Conservation (phyloP, 2,113 vertebrate genomes). For the Ariopsis seemanni region DNA sequence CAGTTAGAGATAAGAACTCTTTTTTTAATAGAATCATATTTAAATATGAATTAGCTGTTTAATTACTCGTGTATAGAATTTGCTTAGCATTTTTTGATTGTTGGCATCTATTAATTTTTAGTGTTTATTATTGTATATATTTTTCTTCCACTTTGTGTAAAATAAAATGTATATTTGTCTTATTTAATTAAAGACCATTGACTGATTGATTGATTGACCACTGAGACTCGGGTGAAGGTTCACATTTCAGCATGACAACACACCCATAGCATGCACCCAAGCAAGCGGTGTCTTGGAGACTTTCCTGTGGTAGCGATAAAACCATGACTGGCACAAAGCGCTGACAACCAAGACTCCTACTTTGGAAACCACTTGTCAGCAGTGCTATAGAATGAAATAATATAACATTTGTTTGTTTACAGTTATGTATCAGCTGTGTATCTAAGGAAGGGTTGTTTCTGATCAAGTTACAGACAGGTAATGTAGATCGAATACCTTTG, state of each 20-base stretch:
- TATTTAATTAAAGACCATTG: too few species aligned
- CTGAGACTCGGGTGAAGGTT: neutral
- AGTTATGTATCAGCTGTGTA: neutral
- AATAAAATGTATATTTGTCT: too few species aligned
- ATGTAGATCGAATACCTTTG: slow-evolving; percentile 3
- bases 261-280: neutral
- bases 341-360: neutral
- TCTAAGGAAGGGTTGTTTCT: neutral
- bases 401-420: neutral
- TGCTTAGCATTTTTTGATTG: too few species aligned
- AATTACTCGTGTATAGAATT: too few species aligned
- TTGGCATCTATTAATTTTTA: too few species aligned
- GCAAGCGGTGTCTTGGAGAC: neutral
- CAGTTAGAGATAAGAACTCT: too few species aligned
- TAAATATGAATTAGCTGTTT: too few species aligned
- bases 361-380: neutral
- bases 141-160: too few species aligned
- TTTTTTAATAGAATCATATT: too few species aligned
- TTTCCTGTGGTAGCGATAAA: neutral
- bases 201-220: too few species aligned
- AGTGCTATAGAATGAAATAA: neutral
- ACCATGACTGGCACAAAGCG: neutral
- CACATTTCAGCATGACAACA: neutral
- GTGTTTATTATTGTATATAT: too few species aligned
- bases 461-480: too few species aligned